Evolutionary conservation across 2,113 vertebrate genomes (phyloP), one percentile per base, ranked within the genome.

Genomic region (Leucosticte australis): DNA sequence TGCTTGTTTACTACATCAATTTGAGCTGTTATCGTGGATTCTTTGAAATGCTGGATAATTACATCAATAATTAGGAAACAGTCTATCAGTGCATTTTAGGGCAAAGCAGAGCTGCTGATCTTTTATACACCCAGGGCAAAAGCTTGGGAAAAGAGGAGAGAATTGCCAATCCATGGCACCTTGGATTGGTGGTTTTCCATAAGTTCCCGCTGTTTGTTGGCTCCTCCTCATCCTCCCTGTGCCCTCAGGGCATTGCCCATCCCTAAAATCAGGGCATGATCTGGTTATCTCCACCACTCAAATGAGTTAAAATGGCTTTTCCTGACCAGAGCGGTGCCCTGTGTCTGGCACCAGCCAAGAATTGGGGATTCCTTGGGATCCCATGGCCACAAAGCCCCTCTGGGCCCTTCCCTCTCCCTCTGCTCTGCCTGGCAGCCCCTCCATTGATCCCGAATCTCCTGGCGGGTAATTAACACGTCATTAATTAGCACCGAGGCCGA

Each of bases 11-110:
- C 97, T 96, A 83, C 96, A 95, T 98, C 96, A 94, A 3, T 97
- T 98, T 96, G 94, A 97, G 95, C 96, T 94, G 94, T 96, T 97
- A 92, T 96, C 87, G 21, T 62, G 76, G 82, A 71, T 96, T 85
- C 95, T 96, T 91, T 96, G 93, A 97, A 97, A 98, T 75, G 89
- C 83, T 63, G 90, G 90, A 86, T 98, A 97, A 98, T 98, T 97
- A 96, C 96, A 96, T 96, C 97, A 98, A 98, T 97, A 98, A 97
- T 97, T 97, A 95, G 83, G 95, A 95, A 96, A 94, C 90, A 75
- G 77, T 69, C 94, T 93, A 83, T 73, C 89, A 89, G 75, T 92
- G 92, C 55, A 9, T 82, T 95, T 89, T 74, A 52, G 92, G 60
- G 89, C 83, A 89, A 65, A 82, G 71, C 50, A 28, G 95, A 87